These are phyloP conservation scores for Tauraco hartlaubi DNA, from an alignment of 2,797 vertebrate genomes.

Conservation along the genomic window DNA sequence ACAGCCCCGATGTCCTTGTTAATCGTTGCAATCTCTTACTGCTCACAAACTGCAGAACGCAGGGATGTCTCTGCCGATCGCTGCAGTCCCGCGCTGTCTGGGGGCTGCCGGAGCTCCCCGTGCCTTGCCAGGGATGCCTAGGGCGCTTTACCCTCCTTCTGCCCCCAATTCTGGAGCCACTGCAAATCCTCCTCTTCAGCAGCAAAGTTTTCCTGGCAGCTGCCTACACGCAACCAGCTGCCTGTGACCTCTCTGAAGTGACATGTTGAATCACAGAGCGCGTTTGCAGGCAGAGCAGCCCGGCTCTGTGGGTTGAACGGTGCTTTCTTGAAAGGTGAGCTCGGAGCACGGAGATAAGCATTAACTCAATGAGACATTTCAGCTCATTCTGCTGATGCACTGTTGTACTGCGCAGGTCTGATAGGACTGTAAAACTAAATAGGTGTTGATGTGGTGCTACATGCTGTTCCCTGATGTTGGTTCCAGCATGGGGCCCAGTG, in stretches of 20 bases:
- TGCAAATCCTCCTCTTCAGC: neutral
- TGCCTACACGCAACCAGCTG: neutral
- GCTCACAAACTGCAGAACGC: neutral
- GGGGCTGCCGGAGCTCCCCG: neutral
- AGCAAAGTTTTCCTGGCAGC: neutral
- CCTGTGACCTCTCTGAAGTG: neutral
- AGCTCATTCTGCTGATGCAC: neutral
- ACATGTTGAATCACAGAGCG: neutral
- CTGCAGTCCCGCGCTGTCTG: neutral
- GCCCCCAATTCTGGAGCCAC: neutral
- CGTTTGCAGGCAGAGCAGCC: neutral
- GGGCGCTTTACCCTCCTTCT: neutral
- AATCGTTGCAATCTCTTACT: constrained; percentile 35
- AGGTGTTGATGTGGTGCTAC: constrained; percentile 3
- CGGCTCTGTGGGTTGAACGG: neutral
- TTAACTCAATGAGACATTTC: constrained; percentile 12
- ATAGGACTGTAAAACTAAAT: constrained; percentile 37
- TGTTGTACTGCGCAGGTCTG: neutral
- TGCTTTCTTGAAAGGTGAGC: constrained; percentile 8
- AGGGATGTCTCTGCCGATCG: neutral
- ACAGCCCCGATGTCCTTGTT: constrained; percentile 52
- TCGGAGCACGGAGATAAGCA: neutral
- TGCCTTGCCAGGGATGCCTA: neutral
- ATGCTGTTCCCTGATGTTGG: constrained; percentile 25
- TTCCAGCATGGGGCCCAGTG: neutral